Conservation (phyloP, 2,797 vertebrate genomes). For the Paguma larvata region DNA sequence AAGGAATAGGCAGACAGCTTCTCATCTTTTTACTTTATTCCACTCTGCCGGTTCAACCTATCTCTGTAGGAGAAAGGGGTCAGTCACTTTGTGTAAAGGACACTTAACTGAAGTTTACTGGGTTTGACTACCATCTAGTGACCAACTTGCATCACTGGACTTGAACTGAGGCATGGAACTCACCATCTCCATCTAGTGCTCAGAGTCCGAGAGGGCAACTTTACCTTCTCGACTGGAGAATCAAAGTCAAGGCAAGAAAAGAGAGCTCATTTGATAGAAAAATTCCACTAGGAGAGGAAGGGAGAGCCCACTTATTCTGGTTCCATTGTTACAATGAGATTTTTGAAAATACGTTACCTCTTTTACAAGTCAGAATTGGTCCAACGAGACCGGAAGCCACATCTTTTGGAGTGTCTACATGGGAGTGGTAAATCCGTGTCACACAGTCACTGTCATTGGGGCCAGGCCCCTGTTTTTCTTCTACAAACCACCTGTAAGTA, state of each 20-base stretch:
- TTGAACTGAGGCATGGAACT: neutral
- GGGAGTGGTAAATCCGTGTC: slow-evolving; percentile 94
- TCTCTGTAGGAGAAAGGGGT: neutral
- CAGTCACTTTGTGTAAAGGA: neutral
- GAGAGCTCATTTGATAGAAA: neutral
- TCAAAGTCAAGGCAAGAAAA: neutral
- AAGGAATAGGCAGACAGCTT: neutral
- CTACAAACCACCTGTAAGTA: slow-evolving; percentile 90
- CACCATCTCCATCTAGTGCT: neutral
- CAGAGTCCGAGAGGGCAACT: neutral
- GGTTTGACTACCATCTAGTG: slow-evolving; percentile 37
- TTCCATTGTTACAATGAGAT: neutral
- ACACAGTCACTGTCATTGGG: slow-evolving; percentile 90
- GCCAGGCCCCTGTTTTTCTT: slow-evolving; percentile 89
- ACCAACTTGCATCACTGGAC: neutral
- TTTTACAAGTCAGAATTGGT: slow-evolving; percentile 93
- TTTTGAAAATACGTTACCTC: slow-evolving; percentile 88
- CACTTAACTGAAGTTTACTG: neutral
- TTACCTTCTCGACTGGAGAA: neutral
- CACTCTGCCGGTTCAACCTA: neutral
- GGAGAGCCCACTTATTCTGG: neutral
- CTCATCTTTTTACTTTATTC: neutral
- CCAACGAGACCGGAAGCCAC: slow-evolving; percentile 93
- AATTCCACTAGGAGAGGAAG: neutral
- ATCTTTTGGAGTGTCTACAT: slow-evolving; percentile 90